Conservation (phyloP, 53 echinoderm and acorn worm genomes). For the Henricia sp. region DNA sequence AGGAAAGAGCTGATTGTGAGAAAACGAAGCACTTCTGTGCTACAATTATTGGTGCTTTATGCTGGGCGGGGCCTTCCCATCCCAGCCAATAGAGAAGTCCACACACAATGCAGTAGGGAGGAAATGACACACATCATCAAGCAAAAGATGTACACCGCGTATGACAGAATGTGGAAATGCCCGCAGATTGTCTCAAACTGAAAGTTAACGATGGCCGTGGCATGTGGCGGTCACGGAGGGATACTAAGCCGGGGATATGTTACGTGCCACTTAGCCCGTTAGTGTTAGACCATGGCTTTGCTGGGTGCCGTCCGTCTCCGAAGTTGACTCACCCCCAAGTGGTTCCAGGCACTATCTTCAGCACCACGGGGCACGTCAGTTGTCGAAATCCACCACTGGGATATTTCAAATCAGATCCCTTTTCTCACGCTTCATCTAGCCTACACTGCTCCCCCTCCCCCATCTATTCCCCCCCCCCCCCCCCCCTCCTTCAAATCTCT, state of each 20-base stretch:
- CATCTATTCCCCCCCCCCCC: neutral
- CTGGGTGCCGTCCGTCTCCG: constrained; percentile 27
- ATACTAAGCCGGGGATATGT: neutral
- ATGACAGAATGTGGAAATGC: constrained; percentile 46
- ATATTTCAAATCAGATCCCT: constrained; percentile 18
- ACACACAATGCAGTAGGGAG: constrained; percentile 30
- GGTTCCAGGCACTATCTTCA: constrained; percentile 16
- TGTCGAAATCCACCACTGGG: constrained; percentile 43
- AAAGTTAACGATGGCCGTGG: constrained; percentile 16
- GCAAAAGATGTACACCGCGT: neutral
- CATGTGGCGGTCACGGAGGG: neutral
- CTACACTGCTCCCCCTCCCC: neutral
- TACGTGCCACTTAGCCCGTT: constrained; percentile 42
- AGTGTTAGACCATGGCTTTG: constrained; percentile 55
- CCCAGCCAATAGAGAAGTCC: neutral
- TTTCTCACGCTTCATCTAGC: neutral
- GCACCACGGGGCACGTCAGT: constrained; percentile 28
- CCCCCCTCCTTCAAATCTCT: neutral
- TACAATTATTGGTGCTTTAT: neutral
- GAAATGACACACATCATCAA: constrained; percentile 57
- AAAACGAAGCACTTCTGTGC: neutral
- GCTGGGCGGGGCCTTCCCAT: constrained; percentile 1
- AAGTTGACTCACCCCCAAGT: constrained; percentile 52
- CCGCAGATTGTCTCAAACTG: constrained; percentile 23
- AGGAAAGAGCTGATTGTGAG: constrained; percentile 8